phyloP scores from a whole-genome alignment of 2,888 invertebrate genomes.

The Andrena camellia region DNA sequence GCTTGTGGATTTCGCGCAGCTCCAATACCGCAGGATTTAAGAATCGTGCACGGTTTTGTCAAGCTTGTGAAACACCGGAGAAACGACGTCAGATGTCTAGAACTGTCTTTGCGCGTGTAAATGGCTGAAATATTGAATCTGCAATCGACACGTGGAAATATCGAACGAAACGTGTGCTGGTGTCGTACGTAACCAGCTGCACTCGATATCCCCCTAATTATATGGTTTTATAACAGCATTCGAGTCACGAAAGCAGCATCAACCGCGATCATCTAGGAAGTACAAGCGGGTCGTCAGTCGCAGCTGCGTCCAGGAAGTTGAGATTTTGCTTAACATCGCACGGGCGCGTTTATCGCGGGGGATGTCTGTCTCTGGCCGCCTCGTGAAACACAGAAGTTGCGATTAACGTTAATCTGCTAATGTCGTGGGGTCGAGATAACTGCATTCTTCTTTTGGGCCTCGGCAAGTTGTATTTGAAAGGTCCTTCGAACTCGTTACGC shows the following conservation, averaged over 20 bases:
- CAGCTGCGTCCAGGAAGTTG: conserved; percentile 38
- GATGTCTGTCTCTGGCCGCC: conserved; percentile 11
- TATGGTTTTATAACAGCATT: conserved; percentile 5
- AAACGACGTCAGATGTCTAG: no score
- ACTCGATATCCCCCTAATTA: not conserved
- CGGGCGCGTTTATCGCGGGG: conserved; percentile 19
- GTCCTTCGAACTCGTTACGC: no score
- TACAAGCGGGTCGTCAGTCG: conserved; percentile 48
- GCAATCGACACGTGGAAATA: not conserved
- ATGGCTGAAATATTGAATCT: not conserved
- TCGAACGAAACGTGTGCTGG: not conserved
- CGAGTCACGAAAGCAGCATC: not conserved
- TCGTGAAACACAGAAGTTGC: conserved; percentile 28
- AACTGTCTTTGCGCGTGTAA: no score
- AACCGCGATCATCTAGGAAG: conserved; percentile 16
- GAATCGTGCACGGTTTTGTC: not conserved
- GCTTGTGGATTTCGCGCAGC: not conserved
- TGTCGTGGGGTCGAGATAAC: not conserved
- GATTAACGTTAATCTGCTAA: conserved; percentile 58
- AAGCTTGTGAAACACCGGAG: not conserved
- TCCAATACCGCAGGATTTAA: not conserved
- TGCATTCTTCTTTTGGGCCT: not conserved
- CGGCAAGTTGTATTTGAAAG: no score
- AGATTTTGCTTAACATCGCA: conserved; percentile 36
- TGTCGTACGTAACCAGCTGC: not conserved